Evolutionary conservation across 2,888 invertebrate genomes (phyloP), one percentile per base, ranked within the genome.

Genomic region (Limenitis camilla): DNA sequence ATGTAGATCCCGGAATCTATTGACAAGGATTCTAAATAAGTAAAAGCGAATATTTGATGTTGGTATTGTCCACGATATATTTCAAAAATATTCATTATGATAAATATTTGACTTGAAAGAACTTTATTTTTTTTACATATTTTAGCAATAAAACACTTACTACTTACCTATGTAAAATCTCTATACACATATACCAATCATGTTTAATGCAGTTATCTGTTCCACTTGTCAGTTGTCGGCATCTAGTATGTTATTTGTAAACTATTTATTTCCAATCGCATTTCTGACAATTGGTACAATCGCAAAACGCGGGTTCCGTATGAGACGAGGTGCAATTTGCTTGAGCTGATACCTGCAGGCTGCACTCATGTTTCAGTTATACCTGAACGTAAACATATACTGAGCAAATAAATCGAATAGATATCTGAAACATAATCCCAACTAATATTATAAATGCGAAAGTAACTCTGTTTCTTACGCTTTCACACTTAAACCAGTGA

Each of bases 311-410:
- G 74, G 71, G 72, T 73, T 71, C 72, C 64, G 69, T 66, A 71
- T 69, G 67, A 77, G 82, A 82, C 81, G 76, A 79, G 77, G 67
- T 74, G 76, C 77, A 83, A 85, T 84, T 83, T 82, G 63, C 73
- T 72, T 74, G 77, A 78, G 80, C 74, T 77, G 80, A 78, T 75
- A 75, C 76, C 76, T 69, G 62, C 71, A 63, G 63, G 69, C 65
- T 63, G 67, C 62, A 76, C 82, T 66, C 69, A 66, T 63, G 63
- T 45, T 3, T 53, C 66, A 73, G 68, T 51, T 50, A 53, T 45
- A 48, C 35, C 45, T 35, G 41, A 29, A 33, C 46, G 48, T 49
- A 52, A n/a, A 45, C 36, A 53, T 45, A 40, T 38, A 63, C 60
- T 65, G 52, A 27, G 4, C 40, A 47, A 55, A 55, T 60, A 6